Conservation (phyloP, 2,797 vertebrate genomes). For the Gorsachius magnificus region DNA sequence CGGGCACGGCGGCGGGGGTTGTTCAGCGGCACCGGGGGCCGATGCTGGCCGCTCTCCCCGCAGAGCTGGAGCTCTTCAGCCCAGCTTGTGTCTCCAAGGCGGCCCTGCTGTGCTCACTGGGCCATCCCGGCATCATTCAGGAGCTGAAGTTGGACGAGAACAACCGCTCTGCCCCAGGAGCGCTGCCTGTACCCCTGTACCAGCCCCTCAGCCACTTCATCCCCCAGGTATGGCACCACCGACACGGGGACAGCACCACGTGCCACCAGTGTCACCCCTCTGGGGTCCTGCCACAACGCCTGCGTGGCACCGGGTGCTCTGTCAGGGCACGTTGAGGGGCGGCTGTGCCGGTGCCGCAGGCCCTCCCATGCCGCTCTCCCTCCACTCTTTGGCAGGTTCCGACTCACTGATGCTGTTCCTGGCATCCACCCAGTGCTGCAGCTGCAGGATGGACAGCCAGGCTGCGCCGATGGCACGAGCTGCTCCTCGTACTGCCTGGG, state of each 20-base stretch:
- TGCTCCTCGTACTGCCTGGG: background rate
- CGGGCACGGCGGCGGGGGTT: too few species aligned
- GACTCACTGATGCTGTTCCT: too few species aligned
- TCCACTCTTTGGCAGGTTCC: too few species aligned
- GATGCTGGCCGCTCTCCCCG: background rate
- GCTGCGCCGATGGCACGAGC: background rate
- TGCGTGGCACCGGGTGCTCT: background rate
- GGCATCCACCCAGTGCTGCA: too few species aligned
- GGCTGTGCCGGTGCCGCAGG: background rate
- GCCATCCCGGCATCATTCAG: background rate
- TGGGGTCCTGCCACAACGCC: background rate
- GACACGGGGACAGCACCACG: too few species aligned
- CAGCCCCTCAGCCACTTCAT: background rate
- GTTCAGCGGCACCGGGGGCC: background rate
- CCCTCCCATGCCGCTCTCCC: background rate
- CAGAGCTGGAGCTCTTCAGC: background rate
- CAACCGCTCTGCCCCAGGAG: too few species aligned
- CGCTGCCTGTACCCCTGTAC: background rate
- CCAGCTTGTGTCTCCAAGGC: accelerated
- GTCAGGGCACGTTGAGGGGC: too few species aligned
- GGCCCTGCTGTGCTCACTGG: too few species aligned
- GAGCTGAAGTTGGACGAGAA: background rate
- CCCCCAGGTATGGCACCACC: background rate
- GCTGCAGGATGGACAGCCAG: too few species aligned
- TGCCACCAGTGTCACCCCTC: too few species aligned